Evolutionary conservation across 53 echinoderm and acorn worm genomes (phyloP).

Genomic region (Arbacia lixula): DNA sequence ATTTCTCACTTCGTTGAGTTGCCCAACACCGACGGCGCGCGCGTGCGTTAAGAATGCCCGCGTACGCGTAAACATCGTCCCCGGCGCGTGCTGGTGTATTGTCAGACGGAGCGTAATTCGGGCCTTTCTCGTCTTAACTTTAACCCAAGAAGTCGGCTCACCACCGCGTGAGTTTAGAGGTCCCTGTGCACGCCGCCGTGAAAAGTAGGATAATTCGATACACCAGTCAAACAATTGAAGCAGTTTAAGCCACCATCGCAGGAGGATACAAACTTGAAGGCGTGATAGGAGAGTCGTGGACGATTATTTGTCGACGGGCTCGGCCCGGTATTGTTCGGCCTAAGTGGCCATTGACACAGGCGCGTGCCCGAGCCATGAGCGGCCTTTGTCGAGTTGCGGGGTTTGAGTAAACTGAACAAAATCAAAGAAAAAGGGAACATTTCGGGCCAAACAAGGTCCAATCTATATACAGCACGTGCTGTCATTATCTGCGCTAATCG

Average conservation of each 20-base stretch:
- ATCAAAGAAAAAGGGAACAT: conserved; percentile 29
- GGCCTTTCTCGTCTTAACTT: no score
- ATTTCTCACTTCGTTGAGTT: no score
- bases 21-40: no score
- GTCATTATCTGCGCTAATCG: conserved; percentile 53
- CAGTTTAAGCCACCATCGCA: conserved; percentile 5
- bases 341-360: conserved; percentile 54
- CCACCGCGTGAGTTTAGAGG: conserved; percentile 32
- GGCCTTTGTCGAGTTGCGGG: conserved; percentile 35
- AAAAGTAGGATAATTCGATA: conserved; percentile 46
- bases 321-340: conserved; percentile 3
- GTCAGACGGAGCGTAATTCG: no score
- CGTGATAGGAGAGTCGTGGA: conserved; percentile 25
- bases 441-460: conserved; percentile 13
- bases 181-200: conserved; percentile 12
- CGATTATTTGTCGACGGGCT: conserved; percentile 37
- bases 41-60: no score
- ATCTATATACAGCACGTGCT: conserved; percentile 61
- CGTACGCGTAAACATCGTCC: no score
- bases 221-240: conserved; percentile 28
- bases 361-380: conserved; percentile 40
- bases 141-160: no score
- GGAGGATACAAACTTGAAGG: not conserved
- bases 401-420: conserved; percentile 37
- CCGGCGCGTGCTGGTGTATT: no score